These are phyloP conservation scores for Tetrax tetrax DNA, from an alignment of 2,113 vertebrate genomes.

Conservation along the genomic window DNA sequence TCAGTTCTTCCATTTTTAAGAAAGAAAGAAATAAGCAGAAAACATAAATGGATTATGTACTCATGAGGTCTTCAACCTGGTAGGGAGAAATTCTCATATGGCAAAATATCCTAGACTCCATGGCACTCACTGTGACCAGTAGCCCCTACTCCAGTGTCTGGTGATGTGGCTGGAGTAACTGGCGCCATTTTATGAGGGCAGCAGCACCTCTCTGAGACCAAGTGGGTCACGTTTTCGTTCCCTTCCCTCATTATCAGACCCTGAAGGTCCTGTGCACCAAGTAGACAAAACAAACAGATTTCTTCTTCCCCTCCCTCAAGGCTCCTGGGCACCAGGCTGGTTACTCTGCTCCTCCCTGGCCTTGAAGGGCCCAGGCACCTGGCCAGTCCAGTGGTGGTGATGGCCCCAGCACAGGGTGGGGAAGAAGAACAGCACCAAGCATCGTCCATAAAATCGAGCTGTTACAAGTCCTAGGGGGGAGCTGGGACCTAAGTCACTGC, in stretches of 20 bases:
- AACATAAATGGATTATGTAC: background rate
- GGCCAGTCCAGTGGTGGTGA: background rate
- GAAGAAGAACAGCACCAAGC: background rate
- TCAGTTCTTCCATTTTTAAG: background rate
- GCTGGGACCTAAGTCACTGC: background rate
- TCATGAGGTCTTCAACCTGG: background rate
- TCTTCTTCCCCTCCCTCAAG: background rate
- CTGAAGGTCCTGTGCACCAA: background rate
- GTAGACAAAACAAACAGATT: background rate
- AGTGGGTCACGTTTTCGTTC: fast-evolving
- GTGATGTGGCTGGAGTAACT: too few species aligned
- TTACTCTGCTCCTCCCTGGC: too few species aligned
- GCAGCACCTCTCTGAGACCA: background rate
- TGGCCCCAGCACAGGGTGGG: background rate
- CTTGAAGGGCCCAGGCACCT: background rate
- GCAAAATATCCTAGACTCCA: background rate
- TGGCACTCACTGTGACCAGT: fast-evolving
- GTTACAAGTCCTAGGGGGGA: background rate
- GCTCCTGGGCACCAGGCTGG: background rate
- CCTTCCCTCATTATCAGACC: background rate
- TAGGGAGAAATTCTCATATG: background rate
- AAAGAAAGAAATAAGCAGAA: background rate
- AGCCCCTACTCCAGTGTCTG: fast-evolving
- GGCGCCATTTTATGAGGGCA: background rate
- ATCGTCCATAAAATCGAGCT: background rate